Evolutionary conservation across 2,888 invertebrate species (phyloP).

Genomic region (Caenorhabditis sp.): DNA sequence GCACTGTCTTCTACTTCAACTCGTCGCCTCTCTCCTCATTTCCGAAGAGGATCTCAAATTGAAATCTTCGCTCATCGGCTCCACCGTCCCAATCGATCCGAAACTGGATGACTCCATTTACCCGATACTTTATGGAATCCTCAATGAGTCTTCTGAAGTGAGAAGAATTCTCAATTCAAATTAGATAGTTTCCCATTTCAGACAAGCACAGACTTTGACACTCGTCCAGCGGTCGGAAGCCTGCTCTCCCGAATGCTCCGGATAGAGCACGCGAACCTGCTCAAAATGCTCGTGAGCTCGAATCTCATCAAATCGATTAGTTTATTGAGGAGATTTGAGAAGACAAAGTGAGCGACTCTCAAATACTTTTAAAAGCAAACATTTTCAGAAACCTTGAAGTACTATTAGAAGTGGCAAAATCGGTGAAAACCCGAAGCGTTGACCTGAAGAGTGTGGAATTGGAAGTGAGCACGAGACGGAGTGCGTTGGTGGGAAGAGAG

Average conservation of each 20-base stretch:
- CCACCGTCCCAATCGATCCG: slow-evolving; percentile 13
- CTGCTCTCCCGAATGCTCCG: slow-evolving; percentile 36
- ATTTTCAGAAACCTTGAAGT: slow-evolving; percentile 10
- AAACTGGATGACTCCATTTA: slow-evolving; percentile 41
- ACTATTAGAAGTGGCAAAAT: slow-evolving; percentile 19
- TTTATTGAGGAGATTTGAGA: slow-evolving; percentile 31
- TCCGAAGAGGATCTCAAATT: slow-evolving; percentile 33
- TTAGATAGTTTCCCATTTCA: neutral
- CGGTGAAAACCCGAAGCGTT: slow-evolving; percentile 10
- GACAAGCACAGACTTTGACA: slow-evolving; percentile 40
- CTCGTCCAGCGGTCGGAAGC: slow-evolving; percentile 39
- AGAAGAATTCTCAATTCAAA: too few relatives aligned
- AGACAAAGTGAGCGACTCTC: slow-evolving; percentile 18
- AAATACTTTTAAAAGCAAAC: too few relatives aligned
- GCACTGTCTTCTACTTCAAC: slow-evolving; percentile 65
- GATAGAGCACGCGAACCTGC: slow-evolving; percentile 37
- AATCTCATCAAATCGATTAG: slow-evolving; percentile 44
- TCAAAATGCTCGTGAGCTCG: slow-evolving; percentile 43
- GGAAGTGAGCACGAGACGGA: slow-evolving; percentile 50
- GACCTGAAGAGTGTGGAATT: slow-evolving; percentile 43
- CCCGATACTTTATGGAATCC: slow-evolving; percentile 33
- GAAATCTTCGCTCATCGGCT: slow-evolving; percentile 41
- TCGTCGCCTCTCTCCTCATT: slow-evolving; percentile 59
- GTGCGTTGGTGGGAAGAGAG: slow-evolving; percentile 40
- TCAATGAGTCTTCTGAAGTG: slow-evolving; percentile 40